Evolutionary conservation across 2,113 vertebrate species (phyloP), one percentile per base, ranked within the genome.

Genomic region (Leptobrachium ailaonicum): DNA sequence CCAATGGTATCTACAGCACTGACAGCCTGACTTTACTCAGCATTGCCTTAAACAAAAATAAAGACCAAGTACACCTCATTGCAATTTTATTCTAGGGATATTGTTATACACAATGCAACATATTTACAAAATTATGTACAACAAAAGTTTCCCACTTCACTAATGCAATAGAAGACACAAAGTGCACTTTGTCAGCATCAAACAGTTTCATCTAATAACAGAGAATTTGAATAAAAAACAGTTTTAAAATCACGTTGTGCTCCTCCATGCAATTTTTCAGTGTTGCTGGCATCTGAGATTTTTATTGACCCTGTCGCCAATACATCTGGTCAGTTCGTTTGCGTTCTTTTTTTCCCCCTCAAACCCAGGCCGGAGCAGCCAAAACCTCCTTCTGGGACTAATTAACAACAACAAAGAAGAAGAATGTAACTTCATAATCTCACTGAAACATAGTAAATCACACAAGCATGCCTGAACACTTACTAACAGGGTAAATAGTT

Each of bases 301-400:
- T 7, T 64, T 64, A 10, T 13, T 40, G 20, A 64, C n/a, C 4
- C 1, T 64, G 13, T 32, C 13, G 10, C 20, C 20, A 32, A 1
- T 32, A 32, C 20, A 32, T 32, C 20, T 32, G 20, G 20, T 32
- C 20, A 80, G 75, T 78, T 79, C 20, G 71, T 75, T 82, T 84
- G 83, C 56, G 80, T 75, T 79, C 50, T 13, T 73, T 43, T 41
- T n/a, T 54, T 40, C 11, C 20, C 32, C 10, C 69, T 90, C 86
- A 97, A 91, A 96, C 95, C 95, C 96, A 97, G 0, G 92, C 86
- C 0, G 94, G 90, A 82, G 90, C 85, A 73, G 90, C 78, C 11
- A 88, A 85, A 1, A 84, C 71, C 79, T 97, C 95, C 85, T 95
- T 98, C 63, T 94, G 94, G 53, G 89, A 90, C 94, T 95, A 92